Evolutionary conservation across 2,797 vertebrate genomes (phyloP), one percentile per base, ranked within the genome.

Genomic region (Chaetophractus vellerosus): DNA sequence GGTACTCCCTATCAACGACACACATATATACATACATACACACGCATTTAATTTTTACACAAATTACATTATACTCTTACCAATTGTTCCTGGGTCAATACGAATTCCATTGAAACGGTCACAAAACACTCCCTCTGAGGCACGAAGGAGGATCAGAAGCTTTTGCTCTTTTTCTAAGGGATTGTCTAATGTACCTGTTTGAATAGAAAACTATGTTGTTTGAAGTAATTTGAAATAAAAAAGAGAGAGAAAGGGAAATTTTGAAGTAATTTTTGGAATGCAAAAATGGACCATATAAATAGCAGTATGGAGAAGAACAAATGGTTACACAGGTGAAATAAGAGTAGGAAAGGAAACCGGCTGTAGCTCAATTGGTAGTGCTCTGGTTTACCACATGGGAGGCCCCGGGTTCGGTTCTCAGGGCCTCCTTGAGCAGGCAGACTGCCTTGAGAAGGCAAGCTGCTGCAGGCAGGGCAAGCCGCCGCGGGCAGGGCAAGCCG

Each of bases 101-200:
- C 4, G 95, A 95, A 98, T 94, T 90, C 90, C 97, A 64, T 94
- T 61, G 52, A 98, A 96, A 82, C 94, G 98, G 88, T 98, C 96
- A 93, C 98, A 99, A 33, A 93, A 95, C 93, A 98, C 88, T 91
- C 93, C 96, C 88, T 98, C 98, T 78, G 98, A 98, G 55, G 98
- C 96, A n/a, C 98, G 97, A 80, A 99, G 98, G 48, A 97, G 74
- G 94, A 98, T 79, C 81, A 96, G 89, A 26, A 99, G 78, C 69
- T 97, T 98, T 91, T 97, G 97, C 68, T 96, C 97, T 45, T 96
- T 97, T 96, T 98, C 96, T 74, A 99, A 83, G 9, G 98, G 98
- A 28, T 95, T 95, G 24, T 98, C 91, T 72, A 89, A 83, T 96
- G 98, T 98, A 68, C 98, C 98, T 99, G 96, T 90, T 97, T 94